A percentile compares a stretch with the other conserved stretches of the same genome.
phyloP scores from a whole-genome alignment of 2,888 invertebrate genomes.

The Epirrhoe alternata region DNA sequence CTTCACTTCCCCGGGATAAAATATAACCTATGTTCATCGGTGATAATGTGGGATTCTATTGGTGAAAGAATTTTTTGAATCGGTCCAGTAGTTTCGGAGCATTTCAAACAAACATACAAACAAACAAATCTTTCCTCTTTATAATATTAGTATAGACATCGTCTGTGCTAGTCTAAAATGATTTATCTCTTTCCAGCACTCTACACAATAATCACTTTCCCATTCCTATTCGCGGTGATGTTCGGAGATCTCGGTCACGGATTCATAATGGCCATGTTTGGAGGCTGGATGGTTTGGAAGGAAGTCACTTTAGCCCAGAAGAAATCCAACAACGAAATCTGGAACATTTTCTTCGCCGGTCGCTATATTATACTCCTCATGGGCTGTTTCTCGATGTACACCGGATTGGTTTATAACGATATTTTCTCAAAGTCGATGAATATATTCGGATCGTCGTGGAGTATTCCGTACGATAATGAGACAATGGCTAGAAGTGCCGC shows the following conservation, averaged over 20 bases:
- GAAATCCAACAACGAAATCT: slow-evolving; percentile 93
- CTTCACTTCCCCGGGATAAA: too few species aligned
- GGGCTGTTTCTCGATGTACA: slow-evolving; percentile 99
- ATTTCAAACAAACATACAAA: too few species aligned
- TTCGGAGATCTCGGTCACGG: slow-evolving; percentile 98
- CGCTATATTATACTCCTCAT: slow-evolving; percentile 98
- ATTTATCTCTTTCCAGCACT: slow-evolving; percentile 88
- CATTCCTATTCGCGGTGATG: slow-evolving; percentile 98
- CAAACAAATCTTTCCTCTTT: too few species aligned
- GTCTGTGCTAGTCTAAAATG: too few species aligned
- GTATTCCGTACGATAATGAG: slow-evolving; percentile 81
- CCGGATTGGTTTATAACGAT: slow-evolving; percentile 98
- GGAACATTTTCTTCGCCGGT: slow-evolving; percentile 99
- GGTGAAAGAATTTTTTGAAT: too few species aligned
- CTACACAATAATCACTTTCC: slow-evolving; percentile 96
- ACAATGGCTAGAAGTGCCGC: slow-evolving; percentile 77
- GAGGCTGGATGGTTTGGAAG: slow-evolving; percentile 90
- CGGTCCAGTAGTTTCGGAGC: too few species aligned
- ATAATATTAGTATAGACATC: too few species aligned
- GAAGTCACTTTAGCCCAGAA: slow-evolving; percentile 91
- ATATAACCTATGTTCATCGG: too few species aligned
- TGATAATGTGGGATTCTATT: too few species aligned
- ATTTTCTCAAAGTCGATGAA: slow-evolving; percentile 98
- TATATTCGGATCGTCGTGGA: slow-evolving; percentile 96
- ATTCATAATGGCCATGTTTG: slow-evolving; percentile 91